Base-by-base conservation (phyloP, 2,797 vertebrate species). In the Anguilla pacifica region DNA sequence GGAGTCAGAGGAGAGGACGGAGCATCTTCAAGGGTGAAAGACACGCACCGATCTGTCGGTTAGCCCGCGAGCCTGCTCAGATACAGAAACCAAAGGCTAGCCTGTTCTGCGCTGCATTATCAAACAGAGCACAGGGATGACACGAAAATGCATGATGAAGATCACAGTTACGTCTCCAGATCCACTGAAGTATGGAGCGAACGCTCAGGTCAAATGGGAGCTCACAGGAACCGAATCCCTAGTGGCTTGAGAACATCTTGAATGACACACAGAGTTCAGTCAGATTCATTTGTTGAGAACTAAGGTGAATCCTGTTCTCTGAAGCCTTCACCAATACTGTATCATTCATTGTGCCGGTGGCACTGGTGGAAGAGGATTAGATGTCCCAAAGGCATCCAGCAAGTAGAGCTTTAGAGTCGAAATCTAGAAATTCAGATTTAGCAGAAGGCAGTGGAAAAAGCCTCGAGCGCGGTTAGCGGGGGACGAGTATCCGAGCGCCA, bases 401-500 rank as follows among this genome's bases (percentile, higher is more conserved):
- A 59, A 79, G 19, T 49, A 46, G 49, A 53, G 19, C 57, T 87
- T 87, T 72, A 49, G 22, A 67, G 22, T n/a, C n/a, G 22, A 67
- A 67, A 25, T 35, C 2, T 61, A 70, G 43, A 83, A 51, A 83
- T 67, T 64, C 43, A 43, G 4, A 57, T 49, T 61, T 59, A 70
- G 51, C 51, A 86, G 51, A 51, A 74, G 13, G 43, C 43, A 86
- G 79, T 67, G 72, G 84, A 85, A 85, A 88, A 85, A 88, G 17
- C 77, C 57, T 22, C 28, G 55, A 88, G 72, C 74, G 57, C 17
- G 51, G 70, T 64, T 88, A 53, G 84, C 77, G 70, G 61, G 83
- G 70, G 59, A 83, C 28, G 84, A 85, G 35, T n/a, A 46, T 13
- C 43, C 85, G 87, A 84, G 61, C 87, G 74, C 81, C 64, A 67